These are phyloP conservation scores for Lapara coniferarum DNA, from an alignment of 2,888 invertebrate genomes.

Conservation along the genomic window DNA sequence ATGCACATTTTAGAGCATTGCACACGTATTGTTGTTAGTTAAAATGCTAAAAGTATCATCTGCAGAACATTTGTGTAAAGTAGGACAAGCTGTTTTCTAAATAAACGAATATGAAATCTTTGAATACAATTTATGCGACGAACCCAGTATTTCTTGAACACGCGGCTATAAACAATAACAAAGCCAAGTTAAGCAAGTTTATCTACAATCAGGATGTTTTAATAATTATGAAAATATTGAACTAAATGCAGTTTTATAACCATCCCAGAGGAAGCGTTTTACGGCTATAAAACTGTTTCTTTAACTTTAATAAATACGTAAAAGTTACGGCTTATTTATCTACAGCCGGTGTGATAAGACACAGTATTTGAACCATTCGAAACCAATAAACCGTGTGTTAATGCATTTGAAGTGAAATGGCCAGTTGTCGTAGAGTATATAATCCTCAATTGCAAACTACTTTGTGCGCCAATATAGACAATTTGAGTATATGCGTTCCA, in stretches of 20 bases:
- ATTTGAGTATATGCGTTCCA: not conserved
- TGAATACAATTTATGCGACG: too few species aligned
- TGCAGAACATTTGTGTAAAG: too few species aligned
- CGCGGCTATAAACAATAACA: too few species aligned
- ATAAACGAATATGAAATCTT: too few species aligned
- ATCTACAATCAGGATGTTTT: not conserved
- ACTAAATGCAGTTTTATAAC: not conserved
- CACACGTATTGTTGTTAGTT: not conserved
- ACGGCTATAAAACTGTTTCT: conserved; percentile 11
- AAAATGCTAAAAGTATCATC: too few species aligned
- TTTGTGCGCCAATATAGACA: not conserved
- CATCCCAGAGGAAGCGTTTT: conserved; percentile 7
- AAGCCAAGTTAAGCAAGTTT: not conserved
- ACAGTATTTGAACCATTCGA: conserved; percentile 10
- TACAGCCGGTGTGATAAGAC: conserved; percentile 2
- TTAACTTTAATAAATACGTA: conserved; percentile 18
- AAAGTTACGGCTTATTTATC: conserved; percentile 16
- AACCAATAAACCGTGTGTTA: conserved; percentile 12
- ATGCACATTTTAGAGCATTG: not conserved
- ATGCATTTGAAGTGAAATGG: not conserved
- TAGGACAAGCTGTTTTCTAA: too few species aligned
- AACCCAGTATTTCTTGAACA: too few species aligned
- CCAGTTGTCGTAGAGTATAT: not conserved
- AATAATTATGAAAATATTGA: not conserved
- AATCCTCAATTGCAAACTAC: not conserved